Evolutionary conservation across 2,113 vertebrate genomes (phyloP).

Genomic region (Otolemur garnettii): DNA sequence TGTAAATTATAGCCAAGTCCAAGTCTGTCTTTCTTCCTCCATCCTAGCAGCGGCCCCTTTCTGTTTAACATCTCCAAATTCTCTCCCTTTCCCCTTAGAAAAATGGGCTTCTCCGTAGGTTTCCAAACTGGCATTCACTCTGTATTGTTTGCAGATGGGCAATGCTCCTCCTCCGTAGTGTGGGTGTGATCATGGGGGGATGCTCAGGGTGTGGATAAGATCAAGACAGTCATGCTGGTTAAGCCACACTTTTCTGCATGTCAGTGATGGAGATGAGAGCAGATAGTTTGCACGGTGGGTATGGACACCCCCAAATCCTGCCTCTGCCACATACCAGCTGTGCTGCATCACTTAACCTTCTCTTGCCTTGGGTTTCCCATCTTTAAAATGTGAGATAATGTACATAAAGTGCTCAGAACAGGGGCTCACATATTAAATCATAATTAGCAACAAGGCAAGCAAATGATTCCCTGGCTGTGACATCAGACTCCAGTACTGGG

Average conservation of each 20-base stretch:
- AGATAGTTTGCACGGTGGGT: background rate
- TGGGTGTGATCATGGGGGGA: too few relatives aligned
- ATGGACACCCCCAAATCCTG: background rate
- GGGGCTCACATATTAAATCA: accelerated
- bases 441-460: background rate
- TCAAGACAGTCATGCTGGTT: background rate
- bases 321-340: background rate
- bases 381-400: background rate
- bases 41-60: background rate
- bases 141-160: too few relatives aligned
- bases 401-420: background rate
- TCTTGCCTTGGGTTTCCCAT: background rate
- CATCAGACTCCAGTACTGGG: background rate
- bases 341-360: background rate
- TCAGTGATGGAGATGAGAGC: background rate
- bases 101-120: background rate
- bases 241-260: background rate
- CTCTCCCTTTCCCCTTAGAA: background rate
- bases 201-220: background rate
- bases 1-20: background rate
- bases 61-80: background rate
- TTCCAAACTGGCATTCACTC: background rate
- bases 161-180: accelerated
- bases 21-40: background rate
- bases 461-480: background rate